Percentiles rank a stretch among this genome's conserved stretches.
phyloP scores from a whole-genome alignment of 2,888 invertebrate genomes.

The Athrips mouffetella region DNA sequence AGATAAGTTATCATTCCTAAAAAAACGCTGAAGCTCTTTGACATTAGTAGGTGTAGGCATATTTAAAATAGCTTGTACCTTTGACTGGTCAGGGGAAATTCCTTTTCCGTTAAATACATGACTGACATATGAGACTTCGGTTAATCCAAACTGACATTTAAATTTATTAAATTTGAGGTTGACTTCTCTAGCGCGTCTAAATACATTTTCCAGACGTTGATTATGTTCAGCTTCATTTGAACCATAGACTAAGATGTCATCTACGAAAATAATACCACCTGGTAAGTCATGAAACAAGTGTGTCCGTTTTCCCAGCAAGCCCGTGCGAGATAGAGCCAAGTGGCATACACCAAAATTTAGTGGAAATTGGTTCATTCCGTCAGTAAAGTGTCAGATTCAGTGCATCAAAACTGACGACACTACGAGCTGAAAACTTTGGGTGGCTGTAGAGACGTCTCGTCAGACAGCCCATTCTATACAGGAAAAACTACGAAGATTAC shows the following conservation, averaged over 20 bases:
- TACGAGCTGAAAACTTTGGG: too few species aligned
- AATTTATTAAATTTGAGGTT: slow-evolving; percentile 16
- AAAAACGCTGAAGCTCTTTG: slow-evolving; percentile 16
- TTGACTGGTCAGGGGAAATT: slow-evolving; percentile 14
- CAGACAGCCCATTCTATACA: too few species aligned
- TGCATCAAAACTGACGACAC: too few species aligned
- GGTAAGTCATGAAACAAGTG: slow-evolving; percentile 19
- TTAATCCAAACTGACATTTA: slow-evolving; percentile 16
- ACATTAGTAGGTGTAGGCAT: slow-evolving; percentile 20
- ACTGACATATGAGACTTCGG: slow-evolving; percentile 16
- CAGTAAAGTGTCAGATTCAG: too few species aligned
- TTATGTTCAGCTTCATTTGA: slow-evolving; percentile 13
- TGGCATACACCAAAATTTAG: too few species aligned
- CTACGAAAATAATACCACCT: slow-evolving; percentile 19
- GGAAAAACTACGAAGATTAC: too few species aligned
- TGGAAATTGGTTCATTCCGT: too few species aligned
- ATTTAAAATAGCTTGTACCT: slow-evolving; percentile 17
- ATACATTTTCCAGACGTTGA: slow-evolving; percentile 13
- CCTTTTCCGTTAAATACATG: slow-evolving; percentile 15
- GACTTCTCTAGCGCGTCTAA: too few species aligned
- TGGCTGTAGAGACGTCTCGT: too few species aligned
- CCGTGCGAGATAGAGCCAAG: too few species aligned
- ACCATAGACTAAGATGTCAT: slow-evolving; percentile 18
- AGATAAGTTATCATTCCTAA: slow-evolving; percentile 22
- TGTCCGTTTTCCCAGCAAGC: too few species aligned